phyloP scores from a whole-genome alignment of 1,140 invertebrate genomes.

The Adelges cooleyi region DNA sequence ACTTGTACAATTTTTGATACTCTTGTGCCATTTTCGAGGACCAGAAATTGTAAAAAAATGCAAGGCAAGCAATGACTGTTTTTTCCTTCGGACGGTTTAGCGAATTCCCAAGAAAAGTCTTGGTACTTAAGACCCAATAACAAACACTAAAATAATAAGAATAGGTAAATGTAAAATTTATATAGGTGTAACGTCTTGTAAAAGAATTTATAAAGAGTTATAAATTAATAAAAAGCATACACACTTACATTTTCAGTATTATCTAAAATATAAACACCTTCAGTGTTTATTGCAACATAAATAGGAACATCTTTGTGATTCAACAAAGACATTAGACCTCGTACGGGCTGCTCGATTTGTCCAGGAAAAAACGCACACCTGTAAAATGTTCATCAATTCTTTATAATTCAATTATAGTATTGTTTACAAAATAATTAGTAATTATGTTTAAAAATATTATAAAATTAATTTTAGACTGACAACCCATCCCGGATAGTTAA shows the following conservation, averaged over 20 bases:
- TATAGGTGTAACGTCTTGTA: slow-evolving; percentile 6
- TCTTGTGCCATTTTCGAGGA: slow-evolving; percentile 67
- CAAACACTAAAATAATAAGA: slow-evolving; percentile 53
- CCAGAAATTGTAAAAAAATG: slow-evolving; percentile 76
- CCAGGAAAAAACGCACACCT: slow-evolving; percentile 78
- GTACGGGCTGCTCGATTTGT: slow-evolving; percentile 76
- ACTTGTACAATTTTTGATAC: slow-evolving; percentile 79
- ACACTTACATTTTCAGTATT: slow-evolving; percentile 70
- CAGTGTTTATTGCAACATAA: slow-evolving; percentile 74
- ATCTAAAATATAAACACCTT: slow-evolving; percentile 79
- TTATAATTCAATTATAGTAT: too few species aligned
- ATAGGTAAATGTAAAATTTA: too few species aligned
- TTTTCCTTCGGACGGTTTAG: slow-evolving; percentile 70
- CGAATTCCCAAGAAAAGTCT: slow-evolving; percentile 80
- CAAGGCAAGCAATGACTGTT: slow-evolving; percentile 71
- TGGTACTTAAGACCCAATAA: slow-evolving; percentile 74
- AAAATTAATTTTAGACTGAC: too few species aligned
- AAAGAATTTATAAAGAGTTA: slow-evolving; percentile 28
- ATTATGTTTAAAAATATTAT: too few species aligned
- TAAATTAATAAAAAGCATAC: too few species aligned
- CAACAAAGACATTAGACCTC: slow-evolving; percentile 69
- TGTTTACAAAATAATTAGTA: too few species aligned
- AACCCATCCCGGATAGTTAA: too few species aligned
- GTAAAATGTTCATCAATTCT: too few species aligned
- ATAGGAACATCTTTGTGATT: slow-evolving; percentile 75